phyloP scores from a whole-genome alignment of 2,888 invertebrate genomes.

The Ichneumoninae sp. region DNA sequence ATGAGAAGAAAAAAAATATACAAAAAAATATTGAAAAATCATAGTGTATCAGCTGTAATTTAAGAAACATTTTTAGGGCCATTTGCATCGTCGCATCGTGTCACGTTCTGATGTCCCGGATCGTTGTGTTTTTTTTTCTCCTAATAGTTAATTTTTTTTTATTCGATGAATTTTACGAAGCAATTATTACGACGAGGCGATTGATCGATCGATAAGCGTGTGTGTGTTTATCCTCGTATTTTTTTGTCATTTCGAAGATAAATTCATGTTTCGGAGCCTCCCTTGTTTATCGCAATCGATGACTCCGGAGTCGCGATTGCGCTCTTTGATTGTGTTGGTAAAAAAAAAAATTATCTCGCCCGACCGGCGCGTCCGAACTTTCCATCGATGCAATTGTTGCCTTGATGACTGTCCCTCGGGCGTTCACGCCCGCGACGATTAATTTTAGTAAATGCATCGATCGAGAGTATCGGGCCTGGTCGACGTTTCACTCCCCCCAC shows the following conservation, averaged over 20 bases:
- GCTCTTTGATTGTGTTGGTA: conserved; percentile 28
- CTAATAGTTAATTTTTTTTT: conserved; percentile 12
- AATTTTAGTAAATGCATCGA: conserved; percentile 59
- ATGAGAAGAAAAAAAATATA: conserved; percentile 2
- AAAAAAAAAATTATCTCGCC: background rate
- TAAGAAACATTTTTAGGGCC: conserved; percentile 43
- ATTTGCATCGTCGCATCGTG: conserved; percentile 65
- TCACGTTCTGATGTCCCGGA: conserved; percentile 48
- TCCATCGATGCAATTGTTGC: conserved; percentile 27
- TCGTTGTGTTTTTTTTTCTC: conserved; percentile 46
- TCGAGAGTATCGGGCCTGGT: conserved; percentile 67
- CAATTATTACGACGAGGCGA: conserved; percentile 26
- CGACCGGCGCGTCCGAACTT: conserved; percentile 20
- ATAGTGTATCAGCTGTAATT: conserved; percentile 11
- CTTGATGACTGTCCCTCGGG: background rate
- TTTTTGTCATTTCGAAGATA: conserved; percentile 4
- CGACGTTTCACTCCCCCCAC: conserved; percentile 50
- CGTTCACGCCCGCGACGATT: background rate
- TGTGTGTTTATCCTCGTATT: conserved; percentile 41
- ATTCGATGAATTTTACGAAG: conserved; percentile 22
- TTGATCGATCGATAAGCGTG: conserved; percentile 51
- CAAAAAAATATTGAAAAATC: background rate
- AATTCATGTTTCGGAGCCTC: conserved; percentile 35
- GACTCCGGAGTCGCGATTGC: conserved; percentile 25
- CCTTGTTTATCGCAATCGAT: conserved; percentile 12